phyloP scores from a whole-genome alignment of 2,888 invertebrate genomes.

The Chloromyia formosa region DNA sequence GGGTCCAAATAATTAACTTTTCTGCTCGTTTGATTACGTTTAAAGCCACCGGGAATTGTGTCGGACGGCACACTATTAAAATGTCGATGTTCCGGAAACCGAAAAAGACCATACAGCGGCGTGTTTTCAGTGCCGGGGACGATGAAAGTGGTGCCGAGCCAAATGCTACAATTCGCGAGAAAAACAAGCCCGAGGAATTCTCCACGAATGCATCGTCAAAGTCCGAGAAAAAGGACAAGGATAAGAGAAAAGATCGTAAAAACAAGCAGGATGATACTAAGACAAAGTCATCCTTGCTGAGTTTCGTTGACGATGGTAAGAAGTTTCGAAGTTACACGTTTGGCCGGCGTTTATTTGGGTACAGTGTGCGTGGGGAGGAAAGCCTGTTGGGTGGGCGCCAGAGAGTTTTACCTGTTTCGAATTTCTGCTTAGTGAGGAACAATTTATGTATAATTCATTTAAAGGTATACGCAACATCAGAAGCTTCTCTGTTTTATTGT shows the following conservation, averaged over 20 bases:
- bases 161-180: conserved; percentile 62
- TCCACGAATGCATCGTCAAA: conserved; percentile 52
- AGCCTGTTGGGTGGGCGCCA: no score
- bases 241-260: conserved; percentile 52
- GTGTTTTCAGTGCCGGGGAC: conserved; percentile 76
- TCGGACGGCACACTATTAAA: conserved; percentile 28
- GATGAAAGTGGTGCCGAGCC: conserved; percentile 72
- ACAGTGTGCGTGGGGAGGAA: no score
- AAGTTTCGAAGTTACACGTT: background rate
- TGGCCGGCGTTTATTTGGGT: no score
- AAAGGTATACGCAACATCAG: no score
- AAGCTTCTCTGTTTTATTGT: no score
- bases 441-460: no score
- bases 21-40: background rate
- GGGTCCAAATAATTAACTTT: background rate
- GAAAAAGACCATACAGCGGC: conserved; percentile 81
- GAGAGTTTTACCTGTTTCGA: no score
- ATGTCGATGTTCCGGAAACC: conserved; percentile 92
- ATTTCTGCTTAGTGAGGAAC: no score
- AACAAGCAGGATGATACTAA: conserved; percentile 64
- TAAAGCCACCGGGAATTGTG: no score
- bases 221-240: conserved; percentile 50
- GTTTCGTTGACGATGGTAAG: conserved; percentile 81
- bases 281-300: conserved; percentile 70
- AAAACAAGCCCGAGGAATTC: conserved; percentile 60